Evolutionary conservation across 2,797 vertebrate genomes (phyloP).

Genomic region (Zenarchopterus dispar): DNA sequence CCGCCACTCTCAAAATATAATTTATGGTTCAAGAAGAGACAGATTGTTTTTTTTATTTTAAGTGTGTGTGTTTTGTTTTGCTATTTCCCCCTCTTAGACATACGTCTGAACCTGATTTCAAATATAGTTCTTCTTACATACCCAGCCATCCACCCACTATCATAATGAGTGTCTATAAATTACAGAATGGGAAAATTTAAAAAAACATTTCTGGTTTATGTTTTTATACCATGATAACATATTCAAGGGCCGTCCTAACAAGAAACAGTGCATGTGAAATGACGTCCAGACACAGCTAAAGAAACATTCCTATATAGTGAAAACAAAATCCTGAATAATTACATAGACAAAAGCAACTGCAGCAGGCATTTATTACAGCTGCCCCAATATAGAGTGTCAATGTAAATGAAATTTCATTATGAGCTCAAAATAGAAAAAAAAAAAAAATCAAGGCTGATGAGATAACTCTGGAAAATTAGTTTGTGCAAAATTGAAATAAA

Average conservation of each 20-base stretch:
- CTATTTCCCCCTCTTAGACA: constrained; percentile 2
- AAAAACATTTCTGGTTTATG: constrained; percentile 58
- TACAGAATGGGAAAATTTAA: constrained; percentile 33
- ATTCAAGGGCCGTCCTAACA: constrained; percentile 42
- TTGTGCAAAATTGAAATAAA: constrained; percentile 7
- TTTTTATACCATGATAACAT: constrained; percentile 61
- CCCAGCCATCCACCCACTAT: constrained; percentile 59
- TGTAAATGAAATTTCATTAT: constrained; percentile 7
- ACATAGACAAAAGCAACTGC: constrained; percentile 47
- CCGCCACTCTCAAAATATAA: constrained; percentile 74
- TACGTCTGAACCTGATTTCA: constrained; percentile 55
- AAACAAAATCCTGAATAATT: constrained; percentile 48
- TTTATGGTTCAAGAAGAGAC: constrained; percentile 71
- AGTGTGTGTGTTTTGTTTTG: constrained; percentile 13
- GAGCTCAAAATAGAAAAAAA: constrained; percentile 22
- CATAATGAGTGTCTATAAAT: constrained; percentile 65
- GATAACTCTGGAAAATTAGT: neutral
- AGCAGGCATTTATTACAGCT: constrained; percentile 56
- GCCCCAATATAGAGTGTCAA: constrained; percentile 32
- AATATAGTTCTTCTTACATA: constrained; percentile 68
- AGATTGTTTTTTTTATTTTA: constrained; percentile 23
- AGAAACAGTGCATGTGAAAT: constrained; percentile 58
- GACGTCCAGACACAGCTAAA: constrained; percentile 58
- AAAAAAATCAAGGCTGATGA: constrained; percentile 19
- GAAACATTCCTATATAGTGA: constrained; percentile 63